These are phyloP conservation scores for Drosophila busckii DNA, from an alignment of 1,140 invertebrate species.

Conservation along the genomic window DNA sequence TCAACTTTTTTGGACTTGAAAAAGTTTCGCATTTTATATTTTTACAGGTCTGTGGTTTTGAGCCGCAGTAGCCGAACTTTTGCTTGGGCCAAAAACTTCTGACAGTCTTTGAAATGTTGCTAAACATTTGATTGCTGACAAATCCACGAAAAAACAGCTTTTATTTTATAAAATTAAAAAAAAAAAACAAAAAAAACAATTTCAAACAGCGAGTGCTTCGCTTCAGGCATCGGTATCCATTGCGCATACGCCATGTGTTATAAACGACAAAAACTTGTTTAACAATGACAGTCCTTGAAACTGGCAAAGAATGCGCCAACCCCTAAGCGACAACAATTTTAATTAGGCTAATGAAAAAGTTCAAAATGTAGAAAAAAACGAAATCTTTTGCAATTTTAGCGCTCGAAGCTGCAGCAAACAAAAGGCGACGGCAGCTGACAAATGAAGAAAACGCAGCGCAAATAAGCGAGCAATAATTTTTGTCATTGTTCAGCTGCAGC, in stretches of 20 bases:
- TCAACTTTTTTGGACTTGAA: slow-evolving; percentile 25
- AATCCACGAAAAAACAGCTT: background rate
- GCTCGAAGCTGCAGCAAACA: slow-evolving; percentile 9
- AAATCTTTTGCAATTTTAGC: slow-evolving; percentile 35
- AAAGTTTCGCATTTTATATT: slow-evolving; percentile 47
- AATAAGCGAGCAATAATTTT: slow-evolving; percentile 69
- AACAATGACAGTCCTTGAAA: slow-evolving; percentile 44
- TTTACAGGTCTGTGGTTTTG: slow-evolving; percentile 14
- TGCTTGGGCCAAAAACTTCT: slow-evolving; percentile 10
- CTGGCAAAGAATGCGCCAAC: slow-evolving; percentile 3
- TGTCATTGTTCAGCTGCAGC: slow-evolving; percentile 42
- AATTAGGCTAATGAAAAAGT: slow-evolving; percentile 77
- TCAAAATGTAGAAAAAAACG: slow-evolving; percentile 53
- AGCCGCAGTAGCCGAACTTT: slow-evolving; percentile 3
- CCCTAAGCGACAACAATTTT: slow-evolving; percentile 51
- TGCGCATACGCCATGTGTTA: slow-evolving; percentile 67
- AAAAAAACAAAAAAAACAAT: slow-evolving; percentile 1
- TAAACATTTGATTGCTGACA: slow-evolving; percentile 4
- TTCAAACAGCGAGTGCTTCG: slow-evolving; percentile 4
- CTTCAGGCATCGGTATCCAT: slow-evolving; percentile 27
- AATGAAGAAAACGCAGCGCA: slow-evolving; percentile 62
- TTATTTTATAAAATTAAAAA: background rate
- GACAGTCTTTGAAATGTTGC: too few relatives aligned
- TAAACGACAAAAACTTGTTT: slow-evolving; percentile 46
- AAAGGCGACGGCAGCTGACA: slow-evolving; percentile 37